A percentile compares a stretch with the other conserved stretches of the same genome.
Conservation (phyloP, 2,888 invertebrate genomes). For the Thyatira batis region DNA sequence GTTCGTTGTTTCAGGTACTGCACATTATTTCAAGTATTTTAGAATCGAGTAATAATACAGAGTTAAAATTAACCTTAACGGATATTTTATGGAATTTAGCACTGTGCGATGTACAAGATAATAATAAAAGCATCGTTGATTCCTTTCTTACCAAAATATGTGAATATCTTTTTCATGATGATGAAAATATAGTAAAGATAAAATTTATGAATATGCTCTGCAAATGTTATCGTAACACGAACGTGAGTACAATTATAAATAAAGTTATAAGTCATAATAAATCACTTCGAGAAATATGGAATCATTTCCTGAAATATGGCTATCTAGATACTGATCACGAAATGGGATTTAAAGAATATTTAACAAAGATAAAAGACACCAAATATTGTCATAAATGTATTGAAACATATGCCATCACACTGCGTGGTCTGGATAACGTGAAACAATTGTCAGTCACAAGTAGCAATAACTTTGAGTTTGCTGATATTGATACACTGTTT, state of each 20-base stretch:
- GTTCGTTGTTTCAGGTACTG: slow-evolving; percentile 51
- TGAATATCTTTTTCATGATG: slow-evolving; percentile 34
- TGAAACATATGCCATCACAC: slow-evolving; percentile 8
- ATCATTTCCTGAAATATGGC: slow-evolving; percentile 18
- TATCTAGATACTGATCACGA: slow-evolving; percentile 7
- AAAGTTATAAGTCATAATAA: slow-evolving; percentile 34
- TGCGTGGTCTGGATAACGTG: not conserved
- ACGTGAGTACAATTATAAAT: slow-evolving; percentile 34
- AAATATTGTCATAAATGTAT: slow-evolving; percentile 52
- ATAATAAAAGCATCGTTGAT: slow-evolving; percentile 32
- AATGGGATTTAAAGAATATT: slow-evolving; percentile 26
- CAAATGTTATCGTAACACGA: slow-evolving; percentile 22
- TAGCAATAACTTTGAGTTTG: slow-evolving; percentile 59
- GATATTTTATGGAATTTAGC: slow-evolving; percentile 51
- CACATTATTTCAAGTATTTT: slow-evolving; percentile 48
- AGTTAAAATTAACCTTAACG: slow-evolving; percentile 48
- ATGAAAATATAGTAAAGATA: slow-evolving; percentile 33
- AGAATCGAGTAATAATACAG: slow-evolving; percentile 44
- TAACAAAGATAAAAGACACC: slow-evolving; percentile 20
- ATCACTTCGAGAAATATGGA: slow-evolving; percentile 35
- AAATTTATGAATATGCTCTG: slow-evolving; percentile 34
- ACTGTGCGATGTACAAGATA: slow-evolving; percentile 27
- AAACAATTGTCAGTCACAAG: slow-evolving; percentile 22
- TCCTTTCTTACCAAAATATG: slow-evolving; percentile 34
- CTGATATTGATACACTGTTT: slow-evolving; percentile 56